These are phyloP conservation scores for Clamator glandarius DNA, from an alignment of 2,797 vertebrate species.

Conservation along the genomic window DNA sequence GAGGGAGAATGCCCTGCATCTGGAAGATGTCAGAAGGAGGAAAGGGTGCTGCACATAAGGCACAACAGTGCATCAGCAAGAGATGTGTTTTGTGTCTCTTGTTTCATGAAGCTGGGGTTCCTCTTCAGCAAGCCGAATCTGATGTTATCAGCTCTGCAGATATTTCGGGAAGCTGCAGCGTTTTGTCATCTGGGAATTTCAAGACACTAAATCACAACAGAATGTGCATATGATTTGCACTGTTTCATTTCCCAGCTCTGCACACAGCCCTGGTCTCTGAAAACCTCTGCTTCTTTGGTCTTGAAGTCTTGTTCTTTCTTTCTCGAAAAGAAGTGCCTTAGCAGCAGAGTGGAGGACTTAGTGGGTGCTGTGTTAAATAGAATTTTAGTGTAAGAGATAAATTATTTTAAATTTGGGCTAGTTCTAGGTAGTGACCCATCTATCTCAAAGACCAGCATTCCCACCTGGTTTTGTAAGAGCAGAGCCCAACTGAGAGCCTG, in stretches of 20 bases:
- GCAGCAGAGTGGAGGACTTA: not conserved
- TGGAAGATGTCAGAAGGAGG: conserved; percentile 47
- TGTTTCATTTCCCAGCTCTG: not conserved
- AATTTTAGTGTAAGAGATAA: not conserved
- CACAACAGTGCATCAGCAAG: not conserved
- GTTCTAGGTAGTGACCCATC: not conserved
- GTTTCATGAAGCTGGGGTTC: not conserved
- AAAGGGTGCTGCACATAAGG: conserved; percentile 64
- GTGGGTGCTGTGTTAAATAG: not conserved
- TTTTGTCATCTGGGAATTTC: not conserved
- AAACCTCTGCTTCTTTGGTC: not conserved
- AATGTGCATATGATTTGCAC: not conserved
- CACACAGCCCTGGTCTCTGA: not conserved
- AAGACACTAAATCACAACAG: not conserved
- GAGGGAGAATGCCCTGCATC: conserved; percentile 51
- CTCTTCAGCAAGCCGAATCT: not conserved
- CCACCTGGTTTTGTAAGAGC: not conserved
- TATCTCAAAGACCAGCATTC: not conserved
- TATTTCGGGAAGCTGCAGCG: not conserved
- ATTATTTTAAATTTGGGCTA: not conserved
- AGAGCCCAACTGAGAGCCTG: not conserved
- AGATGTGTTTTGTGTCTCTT: not conserved
- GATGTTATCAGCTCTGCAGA: not conserved
- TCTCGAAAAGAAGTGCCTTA: not conserved
- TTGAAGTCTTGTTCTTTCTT: not conserved